These are phyloP conservation scores for Atethmia centrago DNA, from an alignment of 2,888 invertebrate species.

Conservation along the genomic window DNA sequence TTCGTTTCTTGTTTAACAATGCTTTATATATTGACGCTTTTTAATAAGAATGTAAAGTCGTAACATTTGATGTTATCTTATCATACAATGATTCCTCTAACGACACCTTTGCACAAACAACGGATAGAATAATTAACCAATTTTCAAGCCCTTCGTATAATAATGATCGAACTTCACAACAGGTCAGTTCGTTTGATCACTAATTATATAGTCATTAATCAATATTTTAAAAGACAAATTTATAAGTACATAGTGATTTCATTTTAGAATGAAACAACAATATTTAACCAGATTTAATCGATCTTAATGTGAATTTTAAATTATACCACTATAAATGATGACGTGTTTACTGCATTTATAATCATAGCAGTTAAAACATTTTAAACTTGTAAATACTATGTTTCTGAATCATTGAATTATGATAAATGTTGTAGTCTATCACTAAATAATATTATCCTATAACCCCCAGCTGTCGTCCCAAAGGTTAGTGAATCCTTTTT, in stretches of 20 bases:
- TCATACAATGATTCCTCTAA: slow-evolving; percentile 40
- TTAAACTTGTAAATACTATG: not conserved
- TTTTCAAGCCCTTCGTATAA: not conserved
- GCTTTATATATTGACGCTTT: slow-evolving; percentile 63
- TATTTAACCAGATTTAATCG: slow-evolving; percentile 6
- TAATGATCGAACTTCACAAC: not conserved
- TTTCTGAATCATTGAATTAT: slow-evolving; percentile 10
- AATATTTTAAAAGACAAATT: slow-evolving; percentile 42
- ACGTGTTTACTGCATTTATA: slow-evolving; percentile 20
- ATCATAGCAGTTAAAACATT: slow-evolving; percentile 10
- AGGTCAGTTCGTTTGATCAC: too few species aligned
- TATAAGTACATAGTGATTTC: slow-evolving; percentile 15
- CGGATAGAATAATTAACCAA: slow-evolving; percentile 15
- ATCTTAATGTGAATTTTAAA: slow-evolving; percentile 14
- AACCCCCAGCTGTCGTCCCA: slow-evolving; percentile 65
- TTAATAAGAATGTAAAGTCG: slow-evolving; percentile 44
- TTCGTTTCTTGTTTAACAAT: slow-evolving; percentile 54
- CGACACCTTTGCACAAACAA: slow-evolving; percentile 38
- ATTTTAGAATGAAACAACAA: slow-evolving; percentile 9
- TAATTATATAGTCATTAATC: slow-evolving; percentile 9
- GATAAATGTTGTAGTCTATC: slow-evolving; percentile 39
- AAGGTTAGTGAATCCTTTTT: slow-evolving; percentile 78
- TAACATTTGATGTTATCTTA: slow-evolving; percentile 43
- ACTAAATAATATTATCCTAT: slow-evolving; percentile 13
- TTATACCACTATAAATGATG: slow-evolving; percentile 16